Evolutionary conservation across 2,797 vertebrate genomes (phyloP).

Genomic region (Mustela erminea): DNA sequence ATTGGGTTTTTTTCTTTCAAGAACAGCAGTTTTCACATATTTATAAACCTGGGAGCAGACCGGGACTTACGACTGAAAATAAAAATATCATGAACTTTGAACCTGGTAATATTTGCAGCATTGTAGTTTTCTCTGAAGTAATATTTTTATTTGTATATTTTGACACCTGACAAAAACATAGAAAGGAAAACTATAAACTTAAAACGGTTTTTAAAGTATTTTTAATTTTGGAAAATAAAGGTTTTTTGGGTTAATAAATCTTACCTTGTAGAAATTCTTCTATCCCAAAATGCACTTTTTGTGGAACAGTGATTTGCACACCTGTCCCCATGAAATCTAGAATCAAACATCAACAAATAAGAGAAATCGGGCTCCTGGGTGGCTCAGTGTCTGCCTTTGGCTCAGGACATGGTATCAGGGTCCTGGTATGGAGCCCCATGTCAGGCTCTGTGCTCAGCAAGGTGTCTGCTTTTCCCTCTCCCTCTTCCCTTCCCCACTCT

Average conservation of each 20-base stretch:
- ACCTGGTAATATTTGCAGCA: not conserved
- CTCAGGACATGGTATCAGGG: not conserved
- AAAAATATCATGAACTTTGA: conserved; percentile 35
- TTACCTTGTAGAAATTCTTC: not conserved
- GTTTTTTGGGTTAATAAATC: not conserved
- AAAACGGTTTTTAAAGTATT: not conserved
- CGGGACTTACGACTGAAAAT: not conserved
- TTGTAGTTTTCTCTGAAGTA: conserved; percentile 2
- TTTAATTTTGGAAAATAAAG: conserved; percentile 20
- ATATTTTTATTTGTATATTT: conserved; percentile 13
- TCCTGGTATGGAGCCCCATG: not conserved
- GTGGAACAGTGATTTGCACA: not conserved
- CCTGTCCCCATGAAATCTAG: not conserved
- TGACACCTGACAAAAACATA: not conserved
- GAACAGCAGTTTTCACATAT: not conserved
- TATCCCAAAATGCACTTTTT: not conserved
- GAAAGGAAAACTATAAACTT: not conserved
- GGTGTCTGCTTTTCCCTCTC: not conserved
- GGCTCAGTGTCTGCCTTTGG: not conserved
- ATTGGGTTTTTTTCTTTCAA: conserved; percentile 31
- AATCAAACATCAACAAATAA: not conserved
- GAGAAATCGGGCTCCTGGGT: not conserved
- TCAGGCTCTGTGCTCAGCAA: too few relatives aligned
- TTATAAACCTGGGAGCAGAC: not conserved
- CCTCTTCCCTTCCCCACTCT: not conserved